Evolutionary conservation across 2,113 vertebrate genomes (phyloP), one percentile per base, ranked within the genome.

Genomic region (Laticauda colubrina): DNA sequence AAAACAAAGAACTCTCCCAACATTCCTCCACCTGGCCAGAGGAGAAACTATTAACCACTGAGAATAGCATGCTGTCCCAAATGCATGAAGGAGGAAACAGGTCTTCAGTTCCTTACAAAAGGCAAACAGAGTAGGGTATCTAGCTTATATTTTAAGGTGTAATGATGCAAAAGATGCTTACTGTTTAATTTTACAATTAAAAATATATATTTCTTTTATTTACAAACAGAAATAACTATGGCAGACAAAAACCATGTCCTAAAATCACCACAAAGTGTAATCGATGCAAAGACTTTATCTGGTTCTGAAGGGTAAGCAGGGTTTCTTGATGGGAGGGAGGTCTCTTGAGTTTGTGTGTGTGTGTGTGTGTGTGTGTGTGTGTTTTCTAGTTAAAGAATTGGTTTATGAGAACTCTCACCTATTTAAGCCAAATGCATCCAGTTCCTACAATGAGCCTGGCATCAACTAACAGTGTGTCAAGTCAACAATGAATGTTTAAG

Each of bases 291-390:
- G 92, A 95, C 94, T 57, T 0, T 95, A 93, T 18, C 94, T 93
- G 92, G 89, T 92, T 95, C 86, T 91, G 96, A 96, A 94, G 96
- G 96, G 97, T 97, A 95, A 97, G 97, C 96, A 90, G 61, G 3
- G 0, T 1, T 90, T 81, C 53, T 89, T 69, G 11, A 23, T 1
- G 56, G 90, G 69, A 18, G 29, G 75, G 34, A 10, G 2, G 14
- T 69, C 29, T 34, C 12, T 34, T 69, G 64, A 0, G 64, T 34
- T 4, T 0, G 14, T 56, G 5, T 56, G 5, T 20, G 89, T 21
- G 88, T 39, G 29, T 39, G 23, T 43, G 0, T 54, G 6, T 7
- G 48, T 7, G 48, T 48, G 48, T 34, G 3, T 34, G n/a, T 61
- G 48, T 51, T 39, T 54, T 54, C 53, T 51, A 89, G 34, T 12